Base-by-base conservation (phyloP, 2,113 vertebrate genomes). In the Salvelinus alpinus region DNA sequence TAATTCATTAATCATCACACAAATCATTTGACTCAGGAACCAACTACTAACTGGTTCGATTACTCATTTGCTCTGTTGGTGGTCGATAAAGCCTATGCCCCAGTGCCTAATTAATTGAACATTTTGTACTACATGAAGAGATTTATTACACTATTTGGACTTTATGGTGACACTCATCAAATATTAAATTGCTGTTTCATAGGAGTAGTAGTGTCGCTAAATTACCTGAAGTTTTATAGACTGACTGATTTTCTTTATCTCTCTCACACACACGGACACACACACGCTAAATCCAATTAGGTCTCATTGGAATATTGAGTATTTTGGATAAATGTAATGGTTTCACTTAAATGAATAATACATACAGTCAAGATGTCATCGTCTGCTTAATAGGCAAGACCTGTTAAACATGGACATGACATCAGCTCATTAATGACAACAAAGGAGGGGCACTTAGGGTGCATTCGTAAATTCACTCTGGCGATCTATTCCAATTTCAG, bases 131-230 rank as follows among this genome's bases (percentile, higher is more conserved):
- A 72, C 76, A 78, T 71, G 82, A 77, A 77, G 34, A 72, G 14
- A 86, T 76, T 12, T 86, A 75, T 82, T 74, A 80, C 57, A 20
- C 51, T 70, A 48, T 73, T 79, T 79, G 51, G 70, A 57, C 74
- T 70, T 85, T 76, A 86, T 90, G 85, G 89, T 83, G 79, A 80
- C 66, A 54, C 51, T 72, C 87, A 91, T 91, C 80, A 91, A 91
- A 91, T 91, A 91, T 92, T 92, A 90, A 93, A 91, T 89, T 92
- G 85, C 91, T 44, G 48, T 54, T 54, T 54, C 48, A 54, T 87
- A 93, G 95, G 94, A 93, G 95, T 94, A 13, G 16, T 16, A 96
- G 95, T 90, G 92, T 92, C 90, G 90, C 91, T 93, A 83, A 91
- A 93, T 92, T 93, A 92, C 88, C 85, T 77, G 78, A 89, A 92